phyloP scores from a whole-genome alignment of 2,113 vertebrate genomes.

The Axis porcinus region DNA sequence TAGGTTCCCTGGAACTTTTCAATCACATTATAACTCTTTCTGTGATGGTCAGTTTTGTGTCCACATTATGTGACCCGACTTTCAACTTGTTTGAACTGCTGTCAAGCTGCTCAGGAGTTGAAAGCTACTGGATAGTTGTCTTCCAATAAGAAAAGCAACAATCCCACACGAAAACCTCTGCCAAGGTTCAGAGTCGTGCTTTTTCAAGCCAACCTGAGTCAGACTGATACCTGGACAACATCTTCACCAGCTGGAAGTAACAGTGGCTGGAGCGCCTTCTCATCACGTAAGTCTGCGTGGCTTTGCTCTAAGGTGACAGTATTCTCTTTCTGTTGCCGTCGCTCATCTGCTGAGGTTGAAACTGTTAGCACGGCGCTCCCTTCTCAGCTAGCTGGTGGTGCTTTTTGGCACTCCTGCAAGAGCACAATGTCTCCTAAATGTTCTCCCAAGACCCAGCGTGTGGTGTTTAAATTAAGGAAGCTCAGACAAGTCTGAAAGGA shows the following conservation, averaged over 20 bases:
- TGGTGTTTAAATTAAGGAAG: slow-evolving; percentile 46
- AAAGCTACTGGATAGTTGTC: slow-evolving; percentile 37
- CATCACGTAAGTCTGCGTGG: slow-evolving; percentile 50
- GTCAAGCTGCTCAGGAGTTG: not conserved
- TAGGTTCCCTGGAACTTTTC: slow-evolving; percentile 57
- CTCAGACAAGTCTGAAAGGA: slow-evolving; percentile 65
- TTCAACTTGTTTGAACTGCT: slow-evolving; percentile 34
- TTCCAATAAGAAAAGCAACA: slow-evolving; percentile 13
- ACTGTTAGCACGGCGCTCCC: not conserved
- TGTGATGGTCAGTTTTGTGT: slow-evolving; percentile 52
- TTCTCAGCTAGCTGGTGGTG: not conserved
- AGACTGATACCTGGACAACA: not conserved
- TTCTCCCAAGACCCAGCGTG: slow-evolving; percentile 24
- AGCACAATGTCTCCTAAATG: not conserved
- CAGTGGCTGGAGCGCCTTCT: slow-evolving; percentile 14
- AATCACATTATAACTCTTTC: slow-evolving; percentile 55
- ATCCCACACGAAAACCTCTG: slow-evolving; percentile 22
- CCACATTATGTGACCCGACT: slow-evolving; percentile 48
- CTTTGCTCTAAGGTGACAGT: not conserved
- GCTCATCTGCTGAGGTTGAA: slow-evolving; percentile 45
- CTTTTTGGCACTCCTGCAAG: slow-evolving; percentile 7
- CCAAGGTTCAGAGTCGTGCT: not conserved
- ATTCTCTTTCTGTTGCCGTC: slow-evolving; percentile 8
- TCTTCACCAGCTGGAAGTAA: slow-evolving; percentile 33
- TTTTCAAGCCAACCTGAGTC: slow-evolving; percentile 17